phyloP scores from a whole-genome alignment of 2,888 invertebrate genomes.

The Polyommatus icarus region DNA sequence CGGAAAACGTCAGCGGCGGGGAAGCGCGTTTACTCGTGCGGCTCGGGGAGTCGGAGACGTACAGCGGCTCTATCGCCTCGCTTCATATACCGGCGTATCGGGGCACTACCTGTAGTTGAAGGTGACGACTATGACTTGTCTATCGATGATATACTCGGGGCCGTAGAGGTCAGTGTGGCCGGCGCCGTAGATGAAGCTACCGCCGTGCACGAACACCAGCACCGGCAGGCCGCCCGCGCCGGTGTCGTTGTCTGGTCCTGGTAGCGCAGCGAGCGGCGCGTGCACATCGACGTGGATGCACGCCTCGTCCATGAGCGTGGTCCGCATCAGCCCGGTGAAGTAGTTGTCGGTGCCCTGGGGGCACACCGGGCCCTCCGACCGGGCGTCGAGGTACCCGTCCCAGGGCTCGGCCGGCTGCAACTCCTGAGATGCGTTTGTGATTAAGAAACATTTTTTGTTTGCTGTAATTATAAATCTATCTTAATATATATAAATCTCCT shows the following conservation, averaged over 20 bases:
- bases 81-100: neutral
- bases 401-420: constrained; percentile 75
- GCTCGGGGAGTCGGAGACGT: neutral
- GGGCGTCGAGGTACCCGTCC: constrained; percentile 75
- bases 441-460: neutral
- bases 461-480: neutral
- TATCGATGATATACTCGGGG: constrained; percentile 63
- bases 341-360: constrained; percentile 75
- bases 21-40: neutral
- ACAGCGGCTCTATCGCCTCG: too few relatives aligned
- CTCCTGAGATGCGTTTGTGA: constrained; percentile 59
- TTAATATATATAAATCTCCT: too few relatives aligned
- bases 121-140: constrained; percentile 65
- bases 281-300: constrained; percentile 69
- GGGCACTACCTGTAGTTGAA: constrained; percentile 68
- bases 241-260: constrained; percentile 39
- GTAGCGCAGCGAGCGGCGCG: constrained; percentile 55
- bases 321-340: constrained; percentile 55
- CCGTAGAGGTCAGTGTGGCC: constrained; percentile 66
- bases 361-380: constrained; percentile 80
- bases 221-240: constrained; percentile 59
- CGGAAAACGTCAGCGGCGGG: neutral
- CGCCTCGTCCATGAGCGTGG: constrained; percentile 55
- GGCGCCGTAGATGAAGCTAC: constrained; percentile 68
- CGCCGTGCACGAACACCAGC: constrained; percentile 70